Base-by-base conservation (phyloP, 2,113 vertebrate species). In the Xiphias gladius region DNA sequence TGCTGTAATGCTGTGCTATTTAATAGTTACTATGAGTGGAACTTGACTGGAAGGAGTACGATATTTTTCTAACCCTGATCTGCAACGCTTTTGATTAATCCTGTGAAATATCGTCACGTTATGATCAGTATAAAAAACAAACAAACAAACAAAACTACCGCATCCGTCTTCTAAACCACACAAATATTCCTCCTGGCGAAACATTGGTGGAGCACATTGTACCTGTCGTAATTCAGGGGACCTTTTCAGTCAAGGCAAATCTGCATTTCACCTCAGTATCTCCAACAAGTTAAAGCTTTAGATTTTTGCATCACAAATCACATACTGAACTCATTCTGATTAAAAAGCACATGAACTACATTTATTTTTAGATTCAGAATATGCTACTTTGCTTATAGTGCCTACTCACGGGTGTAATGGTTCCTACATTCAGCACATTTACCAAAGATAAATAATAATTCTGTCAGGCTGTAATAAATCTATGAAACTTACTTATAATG, bases 391-490 rank as follows among this genome's bases (percentile, higher is more conserved):
- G 19, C 22, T 35, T n/a, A 24, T 50, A 48, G 55, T 32, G 37
- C 64, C 67, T 58, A 41, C 17, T 41, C 43, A 24, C 1, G 0
- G 24, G 26, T 75, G 50, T 64, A 58, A 73, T 26, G 46, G n/a
- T 9, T 84, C 20, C 7, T 65, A 54, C 35, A 64, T 79, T 74
- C 52, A 71, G 43, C 50, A 79, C 67, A 65, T 72, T 86, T 87
- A 70, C 90, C 91, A 90, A 94, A 91, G 87, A 89, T 55, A 10
- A 77, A 72, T 17, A 75, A 80, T 24, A 35, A 50, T 68, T 68
- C 22, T 28, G 19, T 39, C 30, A 55, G 70, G 54, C 66, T 62
- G 13, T 30, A 35, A 32, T 62, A 10, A 58, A 61, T 13, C 5
- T 7, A 73, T 66, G n/a, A 30, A 72, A 68, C 50, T 73, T 16